Evolutionary conservation across 2,113 vertebrate species (phyloP), one percentile per base, ranked within the genome.

Genomic region (Nicator chloris): DNA sequence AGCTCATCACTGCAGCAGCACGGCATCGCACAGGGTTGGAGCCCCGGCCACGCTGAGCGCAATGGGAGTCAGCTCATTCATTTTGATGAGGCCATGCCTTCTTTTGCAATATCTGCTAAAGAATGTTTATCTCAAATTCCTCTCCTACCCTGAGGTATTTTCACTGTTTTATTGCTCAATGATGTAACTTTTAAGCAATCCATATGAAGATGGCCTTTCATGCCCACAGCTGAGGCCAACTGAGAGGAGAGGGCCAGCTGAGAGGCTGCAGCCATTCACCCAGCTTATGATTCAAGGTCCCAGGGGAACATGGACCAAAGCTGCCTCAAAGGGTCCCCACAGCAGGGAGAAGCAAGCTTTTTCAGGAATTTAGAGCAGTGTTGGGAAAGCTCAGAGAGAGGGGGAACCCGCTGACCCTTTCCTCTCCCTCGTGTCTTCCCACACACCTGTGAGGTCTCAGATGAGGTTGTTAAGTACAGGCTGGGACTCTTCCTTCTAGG

Each of bases 111-210:
- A 40, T 68, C 83, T 88, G 69, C 63, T 94, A 86, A 88, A 88
- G 71, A 90, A 86, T 44, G 49, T 90, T 94, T 90, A 95, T 96
- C 90, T 90, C 88, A 57, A 33, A 88, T 96, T 96, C 77, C 65
- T 92, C 72, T 86, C 72, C 88, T 64, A 83, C 56, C 33, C 85
- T 42, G 53, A 81, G 60, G 69, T 93, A 93, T 96, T 96, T 92
- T 92, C 92, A 88, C 71, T 68, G 37, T 40, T 94, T 78, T 86
- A 94, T 88, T 95, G 80, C 82, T 93, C 60, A 40, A 11, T 93
- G 76, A 92, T 13, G 82, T 65, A 78, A 95, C 61, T 84, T 93
- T 71, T 65, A 90, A 92, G 86, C 90, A 94, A 90, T 86, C 49
- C n/a, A 23, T 63, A 31, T 26, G 49, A 81, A 28, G 72, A 68